Percentiles rank a stretch among this genome's conserved stretches.
Evolutionary conservation across 2,797 vertebrate genomes (phyloP).

Genomic region (Cossypha caffra): DNA sequence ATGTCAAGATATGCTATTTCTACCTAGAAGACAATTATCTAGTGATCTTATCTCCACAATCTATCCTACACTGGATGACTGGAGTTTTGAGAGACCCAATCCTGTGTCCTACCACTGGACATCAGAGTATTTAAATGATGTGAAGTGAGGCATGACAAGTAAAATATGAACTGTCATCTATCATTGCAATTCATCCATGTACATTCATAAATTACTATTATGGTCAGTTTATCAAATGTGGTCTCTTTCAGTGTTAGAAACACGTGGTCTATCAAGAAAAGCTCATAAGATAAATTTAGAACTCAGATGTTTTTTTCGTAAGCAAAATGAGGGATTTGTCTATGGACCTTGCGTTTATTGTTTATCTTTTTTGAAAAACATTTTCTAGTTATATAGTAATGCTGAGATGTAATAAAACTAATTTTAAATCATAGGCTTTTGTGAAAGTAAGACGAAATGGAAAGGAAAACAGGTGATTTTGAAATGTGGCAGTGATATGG

Average conservation of each 20-base stretch:
- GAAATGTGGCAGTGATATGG: neutral
- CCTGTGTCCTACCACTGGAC: neutral
- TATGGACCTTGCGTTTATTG: neutral
- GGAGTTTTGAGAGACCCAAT: neutral
- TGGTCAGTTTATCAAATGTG: neutral
- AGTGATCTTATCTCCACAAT: neutral
- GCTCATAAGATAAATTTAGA: accelerated
- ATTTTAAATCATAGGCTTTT: neutral
- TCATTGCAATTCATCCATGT: neutral
- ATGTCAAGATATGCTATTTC: neutral
- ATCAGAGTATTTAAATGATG: neutral
- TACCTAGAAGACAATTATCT: neutral
- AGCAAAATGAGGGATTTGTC: neutral
- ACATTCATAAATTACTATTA: neutral
- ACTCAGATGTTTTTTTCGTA: neutral
- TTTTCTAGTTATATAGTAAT: neutral
- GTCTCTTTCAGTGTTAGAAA: neutral
- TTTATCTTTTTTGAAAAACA: neutral
- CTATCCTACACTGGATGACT: neutral
- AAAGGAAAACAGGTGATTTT: neutral
- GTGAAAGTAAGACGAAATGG: neutral
- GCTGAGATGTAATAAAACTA: neutral
- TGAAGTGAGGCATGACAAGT: neutral
- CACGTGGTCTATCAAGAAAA: neutral
- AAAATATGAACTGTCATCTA: neutral